Base-by-base conservation (phyloP, 1,140 invertebrate species). In the Amyelois transitella region DNA sequence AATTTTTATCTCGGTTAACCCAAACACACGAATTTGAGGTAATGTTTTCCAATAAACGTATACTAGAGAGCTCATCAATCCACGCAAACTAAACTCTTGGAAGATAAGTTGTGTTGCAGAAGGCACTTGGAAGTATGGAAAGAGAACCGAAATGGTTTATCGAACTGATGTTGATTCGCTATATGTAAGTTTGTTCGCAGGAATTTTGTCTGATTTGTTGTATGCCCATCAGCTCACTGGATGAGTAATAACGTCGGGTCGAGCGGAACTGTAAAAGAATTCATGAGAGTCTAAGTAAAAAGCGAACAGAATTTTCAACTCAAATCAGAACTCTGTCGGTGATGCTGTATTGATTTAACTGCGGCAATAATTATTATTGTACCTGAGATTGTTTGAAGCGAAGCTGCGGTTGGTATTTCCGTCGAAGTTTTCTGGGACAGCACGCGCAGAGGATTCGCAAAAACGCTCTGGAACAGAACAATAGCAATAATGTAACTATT, bases 371-470 rank as follows among this genome's bases (percentile, higher is more conserved):
- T 8, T 0, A 12, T 22, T 74, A 81, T 91, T n/a, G n/a, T 86
- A 95, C 94, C 92, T 95, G 94, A 62, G 93, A 95, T 60, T 92
- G 91, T 88, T 94, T 94, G 66, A 93, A 94, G 61, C 94, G 91
- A 62, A 95, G 92, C 55, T 94, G 93, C 12, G 93, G 93, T 69
- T 94, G 93, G 86, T 95, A 95, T 77, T 93, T 92, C 74, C 93
- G 89, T 54, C 93, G 90, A 64, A 95, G 91, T 69, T 92, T 91
- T 47, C 93, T 89, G 0, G 94, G 94, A 81, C 94, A 95, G 86
- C 94, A 95, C 19, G 92, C 93, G 79, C 94, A 96, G 25, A 96
- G 83, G 59, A 96, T 94, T 60, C 94, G 91, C 24, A 94, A 91
- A 82, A 96, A 96, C 21, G 94, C 94, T 83, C 94, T 96, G 91